Evolutionary conservation across 2,888 invertebrate genomes (phyloP), one percentile per base, ranked within the genome.

Genomic region (Chalcosyrphus nemorum): DNA sequence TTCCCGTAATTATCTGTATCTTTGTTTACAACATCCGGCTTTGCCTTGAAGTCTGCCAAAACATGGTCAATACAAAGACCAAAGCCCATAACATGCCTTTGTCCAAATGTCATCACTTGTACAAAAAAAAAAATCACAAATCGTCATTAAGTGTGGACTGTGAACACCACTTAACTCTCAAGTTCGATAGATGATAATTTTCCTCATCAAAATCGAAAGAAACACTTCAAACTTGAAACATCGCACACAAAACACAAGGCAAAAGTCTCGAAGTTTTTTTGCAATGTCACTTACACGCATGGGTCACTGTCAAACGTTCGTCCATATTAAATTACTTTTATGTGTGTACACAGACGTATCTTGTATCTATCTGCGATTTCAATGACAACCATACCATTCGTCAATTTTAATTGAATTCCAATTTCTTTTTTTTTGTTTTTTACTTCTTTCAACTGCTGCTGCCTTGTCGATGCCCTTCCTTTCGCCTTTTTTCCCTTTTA

Each of bases 321-420:
- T 84, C 80, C 70, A 80, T 70, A 70, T 75, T 57, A 75, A 84
- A 75, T 77, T 71, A 82, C 65, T 57, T 41, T 54, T 72, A 38
- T 43, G 9, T 41, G 17, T 41, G 21, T 52, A 17, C 11, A 57
- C 61, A 32, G 43, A 54, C 13, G 75, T 78, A 78, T 77, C 77
- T 78, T 54, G 61, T 43, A 63, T 70, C 63, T 84, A 80, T 84
- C 84, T 80, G 74, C 59, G 65, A 78, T 80, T 84, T 74, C 80
- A 84, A 80, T 84, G 84, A 84, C 84, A 84, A 70, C 75, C 84
- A 80, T 75, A 56, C 66, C 75, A 71, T 75, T 81, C 85, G 85
- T 85, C 85, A 85, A 81, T 85, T 85, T 85, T 81, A 85, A 81
- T 85, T 80, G 81, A 81, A 81, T 81, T 75, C 52, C 38, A 71